phyloP scores from a whole-genome alignment of 2,888 invertebrate species.

The Hyposoter didymator region DNA sequence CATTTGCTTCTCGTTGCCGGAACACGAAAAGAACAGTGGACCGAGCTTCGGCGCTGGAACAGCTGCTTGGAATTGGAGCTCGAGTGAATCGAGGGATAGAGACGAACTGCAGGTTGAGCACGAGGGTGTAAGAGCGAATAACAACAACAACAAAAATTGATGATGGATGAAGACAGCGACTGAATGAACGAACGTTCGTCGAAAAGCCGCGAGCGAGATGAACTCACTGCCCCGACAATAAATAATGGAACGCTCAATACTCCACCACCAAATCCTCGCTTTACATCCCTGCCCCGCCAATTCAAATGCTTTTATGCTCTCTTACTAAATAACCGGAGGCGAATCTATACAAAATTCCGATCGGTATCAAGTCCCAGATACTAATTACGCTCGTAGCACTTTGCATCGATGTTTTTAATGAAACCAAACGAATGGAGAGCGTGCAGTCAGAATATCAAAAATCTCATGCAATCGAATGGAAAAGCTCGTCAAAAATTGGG shows the following conservation, averaged over 20 bases:
- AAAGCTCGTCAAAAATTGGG: background rate
- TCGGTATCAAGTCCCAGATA: background rate
- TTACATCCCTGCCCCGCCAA: background rate
- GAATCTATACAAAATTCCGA: background rate
- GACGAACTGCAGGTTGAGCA: conserved; percentile 30
- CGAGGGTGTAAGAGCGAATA: conserved; percentile 9
- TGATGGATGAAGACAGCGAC: conserved; percentile 25
- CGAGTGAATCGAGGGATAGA: conserved; percentile 59
- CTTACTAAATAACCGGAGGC: background rate
- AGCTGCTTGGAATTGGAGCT: conserved; percentile 52
- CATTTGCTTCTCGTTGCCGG: background rate
- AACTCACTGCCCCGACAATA: conserved; percentile 45
- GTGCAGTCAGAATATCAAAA: background rate
- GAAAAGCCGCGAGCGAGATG: conserved; percentile 49
- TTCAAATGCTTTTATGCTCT: conserved; percentile 2
- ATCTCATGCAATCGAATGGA: background rate
- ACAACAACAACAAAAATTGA: conserved; percentile 8
- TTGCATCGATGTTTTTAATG: background rate
- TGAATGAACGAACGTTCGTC: conserved; percentile 41
- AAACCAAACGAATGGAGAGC: background rate
- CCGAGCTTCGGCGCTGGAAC: conserved; percentile 4
- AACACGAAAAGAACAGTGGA: background rate
- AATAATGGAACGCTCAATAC: conserved; percentile 57
- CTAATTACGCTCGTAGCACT: background rate
- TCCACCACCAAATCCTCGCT: background rate